A percentile compares a stretch with the other conserved stretches of the same genome.
These are phyloP conservation scores for Otus sunia DNA, from an alignment of 2,113 vertebrate genomes.

Conservation along the genomic window DNA sequence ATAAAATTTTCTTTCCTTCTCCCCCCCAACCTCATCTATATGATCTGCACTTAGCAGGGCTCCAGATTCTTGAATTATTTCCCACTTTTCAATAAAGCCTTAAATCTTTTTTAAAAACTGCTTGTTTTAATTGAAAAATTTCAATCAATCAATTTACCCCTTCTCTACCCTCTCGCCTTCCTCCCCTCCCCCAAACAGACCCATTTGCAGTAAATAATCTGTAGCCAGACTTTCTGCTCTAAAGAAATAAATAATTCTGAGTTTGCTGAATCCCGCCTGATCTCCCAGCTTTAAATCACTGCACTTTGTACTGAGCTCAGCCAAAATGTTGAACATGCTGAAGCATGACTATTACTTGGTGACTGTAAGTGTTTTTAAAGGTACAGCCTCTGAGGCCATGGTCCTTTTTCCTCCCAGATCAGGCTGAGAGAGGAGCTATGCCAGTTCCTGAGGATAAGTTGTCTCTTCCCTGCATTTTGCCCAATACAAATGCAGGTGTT, in stretches of 20 bases:
- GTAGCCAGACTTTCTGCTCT: conserved; percentile 46
- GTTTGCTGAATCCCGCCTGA: conserved; percentile 69
- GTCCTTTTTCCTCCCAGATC: background rate
- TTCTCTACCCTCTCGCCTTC: background rate
- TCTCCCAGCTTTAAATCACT: conserved; percentile 70
- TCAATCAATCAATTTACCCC: conserved; percentile 54
- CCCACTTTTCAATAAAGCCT: conserved; percentile 43
- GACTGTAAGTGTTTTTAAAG: conserved; percentile 55
- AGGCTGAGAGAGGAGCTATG: background rate
- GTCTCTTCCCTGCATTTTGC: background rate
- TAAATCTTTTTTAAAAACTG: conserved; percentile 74
- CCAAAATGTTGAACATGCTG: conserved; percentile 54
- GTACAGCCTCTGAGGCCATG: background rate
- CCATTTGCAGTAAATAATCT: conserved; percentile 72
- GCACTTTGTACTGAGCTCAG: conserved; percentile 68
- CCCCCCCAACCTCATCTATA: background rate
- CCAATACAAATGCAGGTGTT: background rate
- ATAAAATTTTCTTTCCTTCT: background rate
- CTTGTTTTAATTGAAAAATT: conserved; percentile 77
- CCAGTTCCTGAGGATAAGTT: background rate
- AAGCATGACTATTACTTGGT: conserved; percentile 68
- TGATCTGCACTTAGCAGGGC: conserved; percentile 22
- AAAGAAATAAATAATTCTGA: conserved; percentile 70
- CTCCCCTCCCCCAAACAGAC: conserved; percentile 35
- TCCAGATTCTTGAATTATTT: conserved; percentile 57